Conservation (phyloP, 2,113 vertebrate genomes). For the Leptobrachium ailaonicum region DNA sequence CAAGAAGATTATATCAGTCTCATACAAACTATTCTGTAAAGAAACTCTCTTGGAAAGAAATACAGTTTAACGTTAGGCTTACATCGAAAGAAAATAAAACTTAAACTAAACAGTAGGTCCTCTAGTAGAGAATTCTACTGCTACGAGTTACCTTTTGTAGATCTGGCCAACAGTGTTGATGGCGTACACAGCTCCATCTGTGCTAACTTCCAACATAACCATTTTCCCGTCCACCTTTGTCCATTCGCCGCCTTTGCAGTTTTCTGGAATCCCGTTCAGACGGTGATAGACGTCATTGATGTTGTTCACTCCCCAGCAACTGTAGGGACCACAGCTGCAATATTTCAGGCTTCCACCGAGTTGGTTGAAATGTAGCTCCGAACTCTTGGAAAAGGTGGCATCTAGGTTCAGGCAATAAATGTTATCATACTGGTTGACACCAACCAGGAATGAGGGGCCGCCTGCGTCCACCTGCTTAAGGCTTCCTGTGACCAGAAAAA, state of each 20-base stretch:
- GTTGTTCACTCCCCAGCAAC: constrained; percentile 44
- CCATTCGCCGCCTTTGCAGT: constrained; percentile 13
- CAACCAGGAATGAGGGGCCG: constrained; percentile 38
- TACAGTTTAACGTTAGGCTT: too few relatives aligned
- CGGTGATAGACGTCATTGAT: constrained; percentile 29
- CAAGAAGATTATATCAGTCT: too few relatives aligned
- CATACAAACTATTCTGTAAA: too few relatives aligned
- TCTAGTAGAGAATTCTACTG: too few relatives aligned
- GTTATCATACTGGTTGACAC: constrained; percentile 26
- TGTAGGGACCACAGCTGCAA: constrained; percentile 48
- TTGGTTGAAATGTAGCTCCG: constrained; percentile 32
- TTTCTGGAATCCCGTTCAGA: not conserved
- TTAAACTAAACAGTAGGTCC: too few relatives aligned
- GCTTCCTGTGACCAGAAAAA: not conserved
- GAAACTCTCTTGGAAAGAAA: too few relatives aligned
- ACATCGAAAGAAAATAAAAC: too few relatives aligned
- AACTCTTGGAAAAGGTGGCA: not conserved
- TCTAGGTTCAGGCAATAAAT: constrained; percentile 44
- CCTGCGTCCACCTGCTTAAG: constrained; percentile 53
- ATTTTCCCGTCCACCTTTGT: not conserved
- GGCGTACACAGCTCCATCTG: constrained; percentile 29
- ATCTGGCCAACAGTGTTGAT: constrained; percentile 30
- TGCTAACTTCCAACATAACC: constrained; percentile 33
- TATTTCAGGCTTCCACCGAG: constrained; percentile 51
- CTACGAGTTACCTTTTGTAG: constrained; percentile 22